Evolutionary conservation across 30 jellyfish, hydroid and myxozoan species (phyloP).

Genomic region (Euphysa ruthae): DNA sequence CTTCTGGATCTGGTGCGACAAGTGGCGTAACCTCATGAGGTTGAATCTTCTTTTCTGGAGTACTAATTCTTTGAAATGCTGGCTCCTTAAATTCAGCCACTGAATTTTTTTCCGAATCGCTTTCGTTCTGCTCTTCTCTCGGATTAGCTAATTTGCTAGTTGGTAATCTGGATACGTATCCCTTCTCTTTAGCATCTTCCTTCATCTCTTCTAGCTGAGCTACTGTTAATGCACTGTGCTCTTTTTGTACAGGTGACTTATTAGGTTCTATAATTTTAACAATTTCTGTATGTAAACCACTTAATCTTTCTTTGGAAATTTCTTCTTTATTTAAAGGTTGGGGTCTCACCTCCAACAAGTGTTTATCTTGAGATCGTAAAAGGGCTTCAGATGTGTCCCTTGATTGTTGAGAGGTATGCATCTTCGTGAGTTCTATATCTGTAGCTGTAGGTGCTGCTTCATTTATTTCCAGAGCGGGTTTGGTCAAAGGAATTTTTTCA

Average conservation of each 20-base stretch:
- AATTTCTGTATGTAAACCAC: too few species aligned
- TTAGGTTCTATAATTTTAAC: too few species aligned
- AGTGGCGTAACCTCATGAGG: background rate
- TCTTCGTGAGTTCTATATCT: too few species aligned
- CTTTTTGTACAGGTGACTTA: background rate
- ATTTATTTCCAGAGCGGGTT: too few species aligned
- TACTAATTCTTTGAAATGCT: background rate
- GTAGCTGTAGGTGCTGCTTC: too few species aligned
- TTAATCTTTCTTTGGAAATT: too few species aligned
- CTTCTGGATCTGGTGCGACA: background rate
- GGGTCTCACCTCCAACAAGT: too few species aligned
- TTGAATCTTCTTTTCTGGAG: background rate
- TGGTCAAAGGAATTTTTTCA: too few species aligned
- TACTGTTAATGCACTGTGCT: background rate
- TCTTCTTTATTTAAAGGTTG: too few species aligned
- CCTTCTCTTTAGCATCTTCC: background rate
- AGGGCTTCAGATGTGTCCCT: too few species aligned
- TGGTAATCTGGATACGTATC: background rate
- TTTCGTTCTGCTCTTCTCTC: background rate
- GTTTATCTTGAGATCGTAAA: too few species aligned
- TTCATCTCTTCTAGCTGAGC: constrained; percentile 9
- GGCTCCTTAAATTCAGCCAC: background rate
- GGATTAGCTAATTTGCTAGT: background rate
- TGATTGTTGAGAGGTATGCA: too few species aligned
- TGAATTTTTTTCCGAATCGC: background rate